Percentiles rank a stretch among this genome's conserved stretches.
Conservation (phyloP, 2,797 vertebrate genomes). For the Adelosebastes latens region DNA sequence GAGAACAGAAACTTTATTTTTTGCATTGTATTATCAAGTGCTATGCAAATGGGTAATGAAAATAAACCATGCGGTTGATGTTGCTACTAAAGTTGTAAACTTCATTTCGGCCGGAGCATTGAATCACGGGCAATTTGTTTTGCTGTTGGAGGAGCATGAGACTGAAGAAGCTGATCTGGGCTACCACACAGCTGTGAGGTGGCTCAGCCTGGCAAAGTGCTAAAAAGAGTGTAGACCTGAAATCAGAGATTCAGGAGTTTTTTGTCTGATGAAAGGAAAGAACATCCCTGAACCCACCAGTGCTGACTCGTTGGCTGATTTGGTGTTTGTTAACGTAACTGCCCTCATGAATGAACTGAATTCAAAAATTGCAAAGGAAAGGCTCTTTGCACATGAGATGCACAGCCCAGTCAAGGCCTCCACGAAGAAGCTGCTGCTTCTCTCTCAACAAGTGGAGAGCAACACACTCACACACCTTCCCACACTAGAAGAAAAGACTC, state of each 20-base stretch:
- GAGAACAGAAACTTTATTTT: neutral
- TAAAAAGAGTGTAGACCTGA: too few relatives aligned
- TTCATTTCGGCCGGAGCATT: neutral
- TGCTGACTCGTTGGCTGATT: neutral
- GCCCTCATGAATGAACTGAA: neutral
- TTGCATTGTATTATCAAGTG: neutral
- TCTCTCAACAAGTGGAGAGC: conserved; percentile 12
- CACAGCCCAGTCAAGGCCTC: conserved; percentile 11
- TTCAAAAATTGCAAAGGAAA: neutral
- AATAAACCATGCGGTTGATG: neutral
- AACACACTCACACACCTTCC: conserved; percentile 31
- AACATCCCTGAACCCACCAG: neutral
- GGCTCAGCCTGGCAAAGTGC: too few relatives aligned
- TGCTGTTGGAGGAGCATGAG: neutral
- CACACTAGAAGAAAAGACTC: conserved; percentile 19
- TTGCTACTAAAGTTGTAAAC: neutral
- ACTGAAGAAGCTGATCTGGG: neutral
- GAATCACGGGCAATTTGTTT: neutral
- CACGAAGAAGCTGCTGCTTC: neutral
- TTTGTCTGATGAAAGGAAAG: neutral
- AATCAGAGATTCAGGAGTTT: neutral
- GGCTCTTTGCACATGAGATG: neutral
- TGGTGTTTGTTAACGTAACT: neutral
- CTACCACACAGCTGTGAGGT: too few relatives aligned
- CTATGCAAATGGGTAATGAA: neutral